Evolutionary conservation across 1,140 invertebrate genomes (phyloP).

Genomic region (Belonocnema kinseyi): DNA sequence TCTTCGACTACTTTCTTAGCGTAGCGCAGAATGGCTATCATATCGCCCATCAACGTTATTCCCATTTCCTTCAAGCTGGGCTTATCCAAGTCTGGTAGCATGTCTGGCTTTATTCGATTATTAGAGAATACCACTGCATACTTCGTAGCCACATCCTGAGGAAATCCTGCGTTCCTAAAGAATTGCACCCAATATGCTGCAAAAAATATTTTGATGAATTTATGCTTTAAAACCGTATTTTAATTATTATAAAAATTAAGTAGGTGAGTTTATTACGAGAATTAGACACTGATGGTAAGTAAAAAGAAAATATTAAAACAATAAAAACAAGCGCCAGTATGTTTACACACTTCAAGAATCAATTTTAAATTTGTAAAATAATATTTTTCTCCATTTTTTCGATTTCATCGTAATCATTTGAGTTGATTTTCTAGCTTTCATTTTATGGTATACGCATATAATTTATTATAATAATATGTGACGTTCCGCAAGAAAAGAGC

Average conservation of each 20-base stretch:
- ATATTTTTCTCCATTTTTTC: no score
- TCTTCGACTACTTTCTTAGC: constrained; percentile 82
- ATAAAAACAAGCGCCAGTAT: no score
- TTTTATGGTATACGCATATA: no score
- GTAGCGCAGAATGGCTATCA: constrained; percentile 86
- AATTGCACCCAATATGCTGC: constrained; percentile 82
- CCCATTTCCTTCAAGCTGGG: constrained; percentile 87
- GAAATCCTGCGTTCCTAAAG: constrained; percentile 83
- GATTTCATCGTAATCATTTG: no score
- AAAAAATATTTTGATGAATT: constrained; percentile 28
- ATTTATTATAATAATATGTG: no score
- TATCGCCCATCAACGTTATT: constrained; percentile 84
- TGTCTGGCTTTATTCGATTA: constrained; percentile 84
- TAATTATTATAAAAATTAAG: not conserved
- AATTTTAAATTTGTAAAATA: no score
- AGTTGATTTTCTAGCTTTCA: no score
- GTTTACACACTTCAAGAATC: no score
- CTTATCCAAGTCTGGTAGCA: constrained; percentile 85
- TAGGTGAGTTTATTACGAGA: not conserved
- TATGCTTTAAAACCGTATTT: not conserved
- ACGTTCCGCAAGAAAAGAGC: no score
- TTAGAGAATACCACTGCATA: constrained; percentile 86
- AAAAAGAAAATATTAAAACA: no score
- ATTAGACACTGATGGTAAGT: no score
- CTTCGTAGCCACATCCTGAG: constrained; percentile 79